These are phyloP conservation scores for Phaonia tiefii DNA, from an alignment of 2,888 invertebrate genomes.

Conservation along the genomic window DNA sequence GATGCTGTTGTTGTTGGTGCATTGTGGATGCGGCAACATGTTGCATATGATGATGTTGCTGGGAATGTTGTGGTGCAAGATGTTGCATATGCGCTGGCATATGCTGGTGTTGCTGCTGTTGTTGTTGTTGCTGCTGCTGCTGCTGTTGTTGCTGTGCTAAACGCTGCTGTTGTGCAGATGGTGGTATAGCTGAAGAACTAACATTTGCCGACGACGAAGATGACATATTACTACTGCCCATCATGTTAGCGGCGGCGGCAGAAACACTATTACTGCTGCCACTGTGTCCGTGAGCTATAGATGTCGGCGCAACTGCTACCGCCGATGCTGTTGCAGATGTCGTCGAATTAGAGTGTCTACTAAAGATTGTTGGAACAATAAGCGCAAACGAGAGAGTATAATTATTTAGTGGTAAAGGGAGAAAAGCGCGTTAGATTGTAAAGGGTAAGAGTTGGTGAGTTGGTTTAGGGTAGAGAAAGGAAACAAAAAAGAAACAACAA, in stretches of 20 bases:
- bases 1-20: slow-evolving; percentile 70
- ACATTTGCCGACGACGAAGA: slow-evolving; percentile 48
- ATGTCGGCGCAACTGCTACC: slow-evolving; percentile 45
- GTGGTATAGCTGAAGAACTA: slow-evolving; percentile 49
- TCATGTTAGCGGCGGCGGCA: slow-evolving; percentile 43
- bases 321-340: slow-evolving; percentile 42
- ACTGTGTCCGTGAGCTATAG: slow-evolving; percentile 36
- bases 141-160: slow-evolving; percentile 56
- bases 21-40: slow-evolving; percentile 66
- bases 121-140: slow-evolving; percentile 68
- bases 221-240: slow-evolving; percentile 46
- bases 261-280: slow-evolving; percentile 45
- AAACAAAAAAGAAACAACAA: slow-evolving; percentile 5
- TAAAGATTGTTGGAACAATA: slow-evolving; percentile 54
- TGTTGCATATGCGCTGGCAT: slow-evolving; percentile 66
- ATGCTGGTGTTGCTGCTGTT: slow-evolving; percentile 46
- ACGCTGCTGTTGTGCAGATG: slow-evolving; percentile 25
- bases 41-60: slow-evolving; percentile 71
- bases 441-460: background rate
- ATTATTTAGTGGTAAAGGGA: slow-evolving; percentile 55
- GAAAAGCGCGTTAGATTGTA: slow-evolving; percentile 53
- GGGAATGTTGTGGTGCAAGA: slow-evolving; percentile 64
- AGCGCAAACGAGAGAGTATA: slow-evolving; percentile 64
- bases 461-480: background rate
- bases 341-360: slow-evolving; percentile 56